These are phyloP conservation scores for Xerus inauris DNA, from an alignment of 2,113 vertebrate species.

Conservation along the genomic window DNA sequence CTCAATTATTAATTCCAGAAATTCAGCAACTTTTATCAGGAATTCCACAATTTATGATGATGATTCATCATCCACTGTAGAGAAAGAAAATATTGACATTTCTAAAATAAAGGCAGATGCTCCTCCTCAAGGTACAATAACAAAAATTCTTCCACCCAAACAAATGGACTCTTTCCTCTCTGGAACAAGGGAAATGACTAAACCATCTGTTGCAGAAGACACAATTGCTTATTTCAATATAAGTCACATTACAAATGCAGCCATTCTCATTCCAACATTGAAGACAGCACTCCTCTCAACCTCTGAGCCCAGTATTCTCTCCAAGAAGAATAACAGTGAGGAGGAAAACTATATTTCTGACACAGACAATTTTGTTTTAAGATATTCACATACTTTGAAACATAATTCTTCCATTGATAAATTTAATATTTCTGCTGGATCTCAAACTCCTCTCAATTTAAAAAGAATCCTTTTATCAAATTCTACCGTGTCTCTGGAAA, in stretches of 20 bases:
- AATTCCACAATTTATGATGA: neutral
- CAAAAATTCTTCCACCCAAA: neutral
- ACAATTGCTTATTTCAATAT: neutral
- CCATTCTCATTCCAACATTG: neutral
- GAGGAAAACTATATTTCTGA: neutral
- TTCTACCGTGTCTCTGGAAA: no score
- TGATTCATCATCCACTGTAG: neutral
- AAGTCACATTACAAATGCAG: neutral
- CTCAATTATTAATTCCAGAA: neutral
- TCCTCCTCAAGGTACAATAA: neutral
- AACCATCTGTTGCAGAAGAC: neutral
- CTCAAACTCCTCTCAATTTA: no score
- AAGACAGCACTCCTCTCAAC: neutral
- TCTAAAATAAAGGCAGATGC: neutral
- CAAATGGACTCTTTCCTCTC: neutral
- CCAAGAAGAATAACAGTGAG: neutral
- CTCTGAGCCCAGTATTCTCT: neutral
- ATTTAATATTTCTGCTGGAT: conserved; percentile 28
- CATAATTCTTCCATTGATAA: neutral
- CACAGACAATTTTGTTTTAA: neutral
- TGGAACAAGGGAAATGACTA: neutral
- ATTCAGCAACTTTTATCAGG: neutral
- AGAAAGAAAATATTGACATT: neutral
- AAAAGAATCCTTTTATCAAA: no score
- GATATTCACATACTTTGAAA: neutral